These are phyloP conservation scores for Calameuta filiformis DNA, from an alignment of 2,888 invertebrate species.

Conservation along the genomic window DNA sequence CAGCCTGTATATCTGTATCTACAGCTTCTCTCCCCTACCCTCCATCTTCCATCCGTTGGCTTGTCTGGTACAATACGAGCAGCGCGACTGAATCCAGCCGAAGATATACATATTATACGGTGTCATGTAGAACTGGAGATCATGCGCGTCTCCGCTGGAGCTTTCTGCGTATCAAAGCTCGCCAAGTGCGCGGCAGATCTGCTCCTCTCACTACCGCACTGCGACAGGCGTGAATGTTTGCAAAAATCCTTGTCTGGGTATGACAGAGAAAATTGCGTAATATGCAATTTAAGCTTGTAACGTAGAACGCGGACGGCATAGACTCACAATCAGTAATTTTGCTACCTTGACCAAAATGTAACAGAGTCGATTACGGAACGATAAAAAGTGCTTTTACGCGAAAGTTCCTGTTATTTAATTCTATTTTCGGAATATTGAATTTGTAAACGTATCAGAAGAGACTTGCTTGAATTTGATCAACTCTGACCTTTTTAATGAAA, in stretches of 20 bases:
- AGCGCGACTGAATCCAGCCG: conserved; percentile 19
- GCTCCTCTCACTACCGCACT: background rate
- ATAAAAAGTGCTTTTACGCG: background rate
- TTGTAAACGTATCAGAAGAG: background rate
- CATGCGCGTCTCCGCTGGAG: background rate
- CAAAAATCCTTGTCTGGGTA: background rate
- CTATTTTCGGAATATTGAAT: background rate
- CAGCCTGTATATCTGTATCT: background rate
- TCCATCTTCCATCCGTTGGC: conserved; percentile 25
- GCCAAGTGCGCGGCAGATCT: background rate
- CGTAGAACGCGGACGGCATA: background rate
- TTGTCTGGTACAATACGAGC: conserved; percentile 30
- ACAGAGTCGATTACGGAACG: background rate
- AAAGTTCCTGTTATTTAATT: background rate
- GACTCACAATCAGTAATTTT: background rate
- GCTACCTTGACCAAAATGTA: too few species aligned
- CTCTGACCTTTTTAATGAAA: background rate
- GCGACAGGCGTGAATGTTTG: background rate
- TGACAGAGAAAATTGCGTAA: background rate
- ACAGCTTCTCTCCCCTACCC: conserved; percentile 14
- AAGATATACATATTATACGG: conserved; percentile 10
- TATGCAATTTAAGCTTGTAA: background rate
- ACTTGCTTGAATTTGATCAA: background rate
- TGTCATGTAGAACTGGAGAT: background rate
- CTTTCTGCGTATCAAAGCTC: background rate